Conservation (phyloP, 2,888 invertebrate species). For the Eumacrocentrus americanus region DNA sequence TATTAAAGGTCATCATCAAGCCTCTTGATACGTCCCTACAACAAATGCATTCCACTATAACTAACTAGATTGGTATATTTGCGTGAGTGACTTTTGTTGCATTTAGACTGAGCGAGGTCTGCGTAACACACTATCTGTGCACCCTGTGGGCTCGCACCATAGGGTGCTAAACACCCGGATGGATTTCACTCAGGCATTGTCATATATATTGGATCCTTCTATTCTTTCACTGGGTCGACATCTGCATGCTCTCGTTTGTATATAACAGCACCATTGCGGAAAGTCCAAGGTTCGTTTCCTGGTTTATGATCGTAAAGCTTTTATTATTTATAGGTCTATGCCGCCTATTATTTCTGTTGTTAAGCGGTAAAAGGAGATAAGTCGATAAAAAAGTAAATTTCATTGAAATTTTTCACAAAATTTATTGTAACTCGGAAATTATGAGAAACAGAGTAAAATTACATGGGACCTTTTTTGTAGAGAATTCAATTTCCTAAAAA, state of each 20-base stretch:
- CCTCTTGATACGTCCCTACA: conserved; percentile 18
- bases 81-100: conserved; percentile 2
- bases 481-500: too few relatives aligned
- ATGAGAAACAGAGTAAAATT: too few relatives aligned
- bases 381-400: too few relatives aligned
- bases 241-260: neutral
- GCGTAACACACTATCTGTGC: conserved; percentile 33
- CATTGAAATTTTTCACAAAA: too few relatives aligned
- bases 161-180: conserved; percentile 43
- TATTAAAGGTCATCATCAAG: conserved; percentile 1
- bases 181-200: conserved; percentile 42
- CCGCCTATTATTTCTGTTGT: too few relatives aligned
- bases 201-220: conserved; percentile 13
- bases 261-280: neutral
- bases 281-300: neutral
- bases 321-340: too few relatives aligned
- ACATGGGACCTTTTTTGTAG: too few relatives aligned
- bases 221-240: neutral
- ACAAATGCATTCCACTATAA: conserved; percentile 13
- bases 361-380: too few relatives aligned
- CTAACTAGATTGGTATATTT: neutral
- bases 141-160: conserved; percentile 37
- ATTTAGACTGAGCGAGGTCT: conserved; percentile 25
- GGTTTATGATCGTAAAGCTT: neutral
- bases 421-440: too few relatives aligned